Percentiles rank a stretch among this genome's conserved stretches.
Conservation (phyloP, 2,113 vertebrate species). For the Pedionomus torquatus region DNA sequence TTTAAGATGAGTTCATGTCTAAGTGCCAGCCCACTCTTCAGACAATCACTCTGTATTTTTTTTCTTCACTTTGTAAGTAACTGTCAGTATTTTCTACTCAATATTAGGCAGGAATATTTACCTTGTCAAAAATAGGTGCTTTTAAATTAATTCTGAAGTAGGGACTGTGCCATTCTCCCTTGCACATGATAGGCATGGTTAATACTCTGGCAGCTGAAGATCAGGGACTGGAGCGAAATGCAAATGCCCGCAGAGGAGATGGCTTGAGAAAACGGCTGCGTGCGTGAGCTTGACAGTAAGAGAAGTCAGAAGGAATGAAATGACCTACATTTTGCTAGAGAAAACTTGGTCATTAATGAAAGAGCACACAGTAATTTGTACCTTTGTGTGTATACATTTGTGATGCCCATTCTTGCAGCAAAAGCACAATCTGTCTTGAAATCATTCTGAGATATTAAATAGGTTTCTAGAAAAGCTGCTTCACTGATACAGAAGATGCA, state of each 20-base stretch:
- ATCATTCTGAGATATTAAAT: background rate
- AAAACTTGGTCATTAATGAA: background rate
- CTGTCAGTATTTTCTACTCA: background rate
- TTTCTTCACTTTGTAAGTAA: background rate
- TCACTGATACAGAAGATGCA: background rate
- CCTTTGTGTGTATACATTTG: background rate
- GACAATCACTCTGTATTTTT: background rate
- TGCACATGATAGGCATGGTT: conserved; percentile 1
- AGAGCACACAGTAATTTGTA: background rate
- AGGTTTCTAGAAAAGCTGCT: background rate
- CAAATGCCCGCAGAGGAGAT: background rate
- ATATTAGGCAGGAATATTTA: conserved; percentile 25
- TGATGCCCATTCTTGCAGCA: background rate
- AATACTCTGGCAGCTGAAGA: background rate
- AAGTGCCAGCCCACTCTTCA: background rate
- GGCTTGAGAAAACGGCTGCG: background rate
- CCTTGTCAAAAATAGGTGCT: conserved; percentile 10
- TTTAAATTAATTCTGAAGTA: background rate
- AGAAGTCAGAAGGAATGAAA: background rate
- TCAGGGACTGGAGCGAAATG: conserved; percentile 9
- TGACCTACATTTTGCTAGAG: conserved; percentile 36
- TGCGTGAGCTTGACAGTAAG: background rate
- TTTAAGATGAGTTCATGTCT: background rate
- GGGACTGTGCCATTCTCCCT: background rate
- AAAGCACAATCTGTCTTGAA: background rate